Base-by-base conservation (phyloP, 2,797 vertebrate species). In the Coccyzus lansbergi region DNA sequence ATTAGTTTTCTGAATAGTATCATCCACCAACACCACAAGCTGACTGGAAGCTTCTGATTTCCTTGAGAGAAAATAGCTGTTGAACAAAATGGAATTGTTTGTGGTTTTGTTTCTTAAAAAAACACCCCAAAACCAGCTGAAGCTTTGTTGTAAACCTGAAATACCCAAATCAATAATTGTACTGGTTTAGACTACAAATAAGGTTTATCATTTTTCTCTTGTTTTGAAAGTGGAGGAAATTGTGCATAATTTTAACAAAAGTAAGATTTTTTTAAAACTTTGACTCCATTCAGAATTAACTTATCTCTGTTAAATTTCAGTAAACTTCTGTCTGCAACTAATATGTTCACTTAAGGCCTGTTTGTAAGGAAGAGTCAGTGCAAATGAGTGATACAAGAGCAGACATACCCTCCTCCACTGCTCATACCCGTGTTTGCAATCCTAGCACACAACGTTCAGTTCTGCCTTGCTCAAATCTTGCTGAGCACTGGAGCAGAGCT, bases 381-480 rank as follows among this genome's bases (percentile, higher is more conserved):
- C 0, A 1, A 86, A 79, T 8, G 25, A 65, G n/a, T 0, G 0
- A 64, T 25, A 46, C 0, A 2, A 68, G 59, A 59, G 10, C 0
- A 0, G 42, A 21, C 11, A 4, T 13, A 31, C 7, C 17, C 24
- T 77, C 8, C 62, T 74, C 25, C 63, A n/a, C 10, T 1, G 1
- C 48, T 55, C 1, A 1, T 25, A n/a, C 36, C 25, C 18, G 11
- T 33, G 10, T 64, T 22, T 80, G n/a, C 42, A 74, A 68, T 17
- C 26, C 53, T 44, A 52, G 44, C 15, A 2, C 2, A 0, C 33
- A 7, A 33, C 4, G 1, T 36, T 49, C 36, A 49, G 40, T 36
- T n/a, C n/a, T 38, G 52, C n/a, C 34, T 34, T 55, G 20, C 51
- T 70, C 46, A 64, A 38, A 56, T 36, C 40, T 34, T 31, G 42